Evolutionary conservation across 2,888 invertebrate genomes (phyloP), one percentile per base, ranked within the genome.

Genomic region (Ischnura elegans): DNA sequence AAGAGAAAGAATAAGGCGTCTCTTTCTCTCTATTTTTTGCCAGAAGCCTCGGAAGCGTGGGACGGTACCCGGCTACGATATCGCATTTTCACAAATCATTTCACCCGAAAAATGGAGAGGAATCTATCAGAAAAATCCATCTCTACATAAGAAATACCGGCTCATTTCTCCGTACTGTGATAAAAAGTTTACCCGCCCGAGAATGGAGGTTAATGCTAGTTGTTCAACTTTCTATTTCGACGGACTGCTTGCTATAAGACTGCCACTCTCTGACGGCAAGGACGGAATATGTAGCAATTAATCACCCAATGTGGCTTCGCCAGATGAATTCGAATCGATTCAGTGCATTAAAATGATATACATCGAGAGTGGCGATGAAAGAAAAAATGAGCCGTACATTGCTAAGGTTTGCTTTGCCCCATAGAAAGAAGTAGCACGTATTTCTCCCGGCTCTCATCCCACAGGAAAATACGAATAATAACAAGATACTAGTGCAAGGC

Each of bases 11-110:
- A 76, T 29, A 76, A 36, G 76, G 76, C 6, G 61, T 21, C n/a
- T 10, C 29, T 1, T 76, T 29, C 5, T 5, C 10, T 61, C 36
- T 76, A 36, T 76, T 76, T 36, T 36, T n/a, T 36, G 36, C 13
- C 76, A 76, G 36, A 76, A 29, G 36, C 29, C 36, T 29, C 1
- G 16, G 29, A 16, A 36, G 61, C n/a, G 25, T 61, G 2, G 19
- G 51, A 19, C n/a, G 51, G 61, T 4, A 36, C 36, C 36, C 8
- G 76, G 76, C 29, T 10, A 76, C 76, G 29, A 36, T 76, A 76
- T 76, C 76, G 36, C 76, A 76, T 76, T 76, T 76, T 76, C 76
- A 76, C 76, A 76, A 76, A 76, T 76, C 76, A 76, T 76, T 76
- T 76, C 76, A 76, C 76, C 8, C 76, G 36, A 76, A 76, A 76